Evolutionary conservation across 2,797 vertebrate genomes (phyloP).

Genomic region (Tragopan temminckii): DNA sequence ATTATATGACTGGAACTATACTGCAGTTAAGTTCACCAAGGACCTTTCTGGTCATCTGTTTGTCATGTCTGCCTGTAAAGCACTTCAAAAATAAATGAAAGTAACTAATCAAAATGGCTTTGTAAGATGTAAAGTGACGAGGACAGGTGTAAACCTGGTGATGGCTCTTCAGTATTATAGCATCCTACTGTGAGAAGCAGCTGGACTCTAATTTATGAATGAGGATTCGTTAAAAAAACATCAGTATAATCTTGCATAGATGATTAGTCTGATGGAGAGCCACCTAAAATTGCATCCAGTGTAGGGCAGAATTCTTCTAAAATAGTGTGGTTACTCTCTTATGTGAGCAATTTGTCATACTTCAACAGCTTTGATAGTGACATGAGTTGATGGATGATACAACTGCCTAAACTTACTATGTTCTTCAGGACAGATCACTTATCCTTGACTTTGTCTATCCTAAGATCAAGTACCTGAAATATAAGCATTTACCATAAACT

Average conservation of each 20-base stretch:
- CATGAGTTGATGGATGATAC: background rate
- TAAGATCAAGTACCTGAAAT: background rate
- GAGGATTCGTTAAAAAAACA: conserved; percentile 45
- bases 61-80: background rate
- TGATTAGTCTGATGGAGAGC: background rate
- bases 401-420: background rate
- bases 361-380: background rate
- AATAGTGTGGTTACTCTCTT: background rate
- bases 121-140: conserved; percentile 11
- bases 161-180: background rate
- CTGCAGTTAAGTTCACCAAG: background rate
- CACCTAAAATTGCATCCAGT: background rate
- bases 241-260: background rate
- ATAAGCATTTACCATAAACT: background rate
- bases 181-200: conserved; percentile 24
- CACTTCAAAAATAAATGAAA: conserved; percentile 29
- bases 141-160: conserved; percentile 7
- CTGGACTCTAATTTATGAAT: conserved; percentile 66
- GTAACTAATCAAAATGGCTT: conserved; percentile 34
- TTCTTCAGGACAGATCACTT: background rate
- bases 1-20: background rate
- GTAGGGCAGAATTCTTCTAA: background rate
- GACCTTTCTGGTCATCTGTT: conserved; percentile 5
- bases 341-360: background rate
- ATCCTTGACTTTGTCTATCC: background rate